Evolutionary conservation across 2,888 invertebrate species (phyloP), one percentile per base, ranked within the genome.

Genomic region (Rotaria macrura): DNA sequence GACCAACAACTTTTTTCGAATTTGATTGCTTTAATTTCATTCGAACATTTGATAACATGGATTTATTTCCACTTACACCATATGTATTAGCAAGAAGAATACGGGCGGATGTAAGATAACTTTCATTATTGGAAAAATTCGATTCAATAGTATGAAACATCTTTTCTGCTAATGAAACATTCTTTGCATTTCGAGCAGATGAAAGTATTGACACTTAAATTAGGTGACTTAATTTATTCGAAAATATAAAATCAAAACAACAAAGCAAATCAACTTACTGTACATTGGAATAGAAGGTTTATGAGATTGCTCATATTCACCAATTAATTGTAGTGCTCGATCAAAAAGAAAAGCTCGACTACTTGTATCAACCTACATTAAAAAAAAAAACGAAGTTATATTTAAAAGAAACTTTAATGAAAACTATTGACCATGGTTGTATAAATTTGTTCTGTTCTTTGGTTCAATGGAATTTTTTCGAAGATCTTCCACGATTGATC

Each of bases 171-270:
- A 79, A 79, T 40, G 34, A 23, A 43, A 12, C 10, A 79, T 79
- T 40, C 25, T 79, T 79, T 25, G 23, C 3, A 79, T 79, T 79
- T 43, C 79, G 40, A 34, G 79, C 79, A 79, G 40, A 23, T n/a
- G 79, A 79, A 25, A 79, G 40, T 40, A 79, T 79, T n/a, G 79
- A 40, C 43, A 79, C 79, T 79, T n/a, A n/a, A n/a, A n/a, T n/a
- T n/a, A n/a, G n/a, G n/a, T n/a, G n/a, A n/a, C n/a, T n/a, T 23
- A 25, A 79, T 43, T 25, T 12, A 40, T 40, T 10, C 23, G 10
- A 79, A 43, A 3, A 79, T 40, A 40, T 20, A 25, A 25, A 14
- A 43, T 7, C 14, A 25, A 43, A n/a, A 38, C 0, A n/a, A 38
- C 0, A 79, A 79, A 5, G 12, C 2, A 5, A 43, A 23, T 38